Base-by-base conservation (phyloP, 2,888 invertebrate genomes). In the Apotomis capreana region DNA sequence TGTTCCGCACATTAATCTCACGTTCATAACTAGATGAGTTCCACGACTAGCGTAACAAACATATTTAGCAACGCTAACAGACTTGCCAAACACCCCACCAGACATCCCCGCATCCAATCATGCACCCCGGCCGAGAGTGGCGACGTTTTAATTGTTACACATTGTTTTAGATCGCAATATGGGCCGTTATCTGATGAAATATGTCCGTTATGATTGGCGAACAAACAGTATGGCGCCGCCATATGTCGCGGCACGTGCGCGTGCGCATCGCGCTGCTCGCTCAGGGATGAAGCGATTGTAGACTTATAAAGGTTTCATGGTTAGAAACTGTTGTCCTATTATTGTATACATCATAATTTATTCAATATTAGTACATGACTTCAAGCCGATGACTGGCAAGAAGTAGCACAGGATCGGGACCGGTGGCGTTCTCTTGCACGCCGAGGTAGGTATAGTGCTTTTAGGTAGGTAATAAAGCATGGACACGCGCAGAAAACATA, bases 141-240 rank as follows among this genome's bases (percentile, higher is more conserved):
- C 84, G 90, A 89, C 86, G 77, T 84, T 87, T 87, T 87, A 88
- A 90, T 90, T 89, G 90, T 88, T 87, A 82, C 85, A 86, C 87
- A 87, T 92, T 91, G 92, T 92, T 92, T 91, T 89, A 89, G 88
- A 91, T 90, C 84, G 86, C 89, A 89, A 89, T 88, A 88, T 90
- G 91, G 83, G 89, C 92, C 92, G 92, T 92, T 93, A 92, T 92
- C 92, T 90, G 93, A 93, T 93, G 92, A 93, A 90, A 90, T 92
- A 92, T 92, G 92, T 92, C 92, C 92, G 92, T 93, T 93, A 93
- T 93, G 93, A 93, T 93, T 93, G 92, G 91, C 92, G 88, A 92
- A 91, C 92, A 92, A 93, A 93, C 93, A 93, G 91, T 92, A 92
- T 92, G 93, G 91, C 92, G 88, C 82, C 80, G 86, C 92, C 92